phyloP scores from a whole-genome alignment of 2,113 vertebrate genomes.

The Pristiophorus japonicus region DNA sequence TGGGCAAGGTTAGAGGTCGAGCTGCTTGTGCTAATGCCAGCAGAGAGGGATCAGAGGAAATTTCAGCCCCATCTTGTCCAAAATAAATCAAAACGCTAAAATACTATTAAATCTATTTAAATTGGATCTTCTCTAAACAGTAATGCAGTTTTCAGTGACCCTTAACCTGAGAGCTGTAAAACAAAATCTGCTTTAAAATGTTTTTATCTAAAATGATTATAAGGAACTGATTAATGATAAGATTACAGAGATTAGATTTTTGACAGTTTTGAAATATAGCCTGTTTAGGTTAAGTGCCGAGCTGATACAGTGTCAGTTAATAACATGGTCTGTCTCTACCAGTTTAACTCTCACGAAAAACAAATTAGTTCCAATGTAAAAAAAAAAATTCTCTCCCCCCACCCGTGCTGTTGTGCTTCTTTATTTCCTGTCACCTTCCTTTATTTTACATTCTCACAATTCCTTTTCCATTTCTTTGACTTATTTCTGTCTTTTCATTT shows the following conservation, averaged over 20 bases:
- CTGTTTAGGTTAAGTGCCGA: not conserved
- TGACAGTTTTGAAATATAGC: slow-evolving; percentile 31
- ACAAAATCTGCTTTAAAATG: slow-evolving; percentile 16
- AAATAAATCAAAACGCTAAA: not conserved
- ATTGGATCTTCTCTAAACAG: not conserved
- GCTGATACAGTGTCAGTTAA: not conserved
- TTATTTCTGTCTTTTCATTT: not conserved
- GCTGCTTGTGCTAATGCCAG: not conserved
- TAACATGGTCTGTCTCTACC: not conserved
- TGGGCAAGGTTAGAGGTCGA: not conserved
- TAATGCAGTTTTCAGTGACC: not conserved
- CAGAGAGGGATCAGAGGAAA: not conserved
- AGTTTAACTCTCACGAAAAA: not conserved
- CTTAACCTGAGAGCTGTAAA: slow-evolving; percentile 12
- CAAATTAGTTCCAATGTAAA: not conserved
- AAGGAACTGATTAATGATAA: not conserved
- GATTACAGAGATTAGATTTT: slow-evolving; percentile 3
- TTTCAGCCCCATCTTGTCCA: not conserved
- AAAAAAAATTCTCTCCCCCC: not conserved
- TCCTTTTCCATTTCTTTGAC: not conserved
- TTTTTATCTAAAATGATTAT: not conserved
- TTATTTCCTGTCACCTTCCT: not conserved
- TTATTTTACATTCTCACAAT: not conserved
- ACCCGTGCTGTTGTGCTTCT: not conserved
- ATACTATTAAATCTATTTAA: not conserved